phyloP scores from a whole-genome alignment of 1,140 invertebrate species.

The Lineus longissimus region DNA sequence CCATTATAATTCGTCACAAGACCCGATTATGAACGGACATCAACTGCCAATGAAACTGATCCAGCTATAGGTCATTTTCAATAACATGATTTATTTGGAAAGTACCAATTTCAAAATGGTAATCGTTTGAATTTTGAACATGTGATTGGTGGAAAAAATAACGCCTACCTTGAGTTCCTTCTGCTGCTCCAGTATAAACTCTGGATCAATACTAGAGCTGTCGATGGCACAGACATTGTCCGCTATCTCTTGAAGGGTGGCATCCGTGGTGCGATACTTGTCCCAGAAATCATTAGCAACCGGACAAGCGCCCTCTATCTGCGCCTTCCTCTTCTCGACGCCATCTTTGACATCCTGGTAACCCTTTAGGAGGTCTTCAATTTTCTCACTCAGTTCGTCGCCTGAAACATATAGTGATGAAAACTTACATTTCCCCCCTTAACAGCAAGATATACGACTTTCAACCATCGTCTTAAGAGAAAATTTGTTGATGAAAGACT shows the following conservation, averaged over 20 bases:
- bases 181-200: constrained; percentile 83
- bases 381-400: constrained; percentile 83
- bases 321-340: constrained; percentile 73
- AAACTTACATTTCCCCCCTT: background rate
- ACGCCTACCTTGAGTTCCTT: constrained; percentile 69
- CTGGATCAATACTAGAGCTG: constrained; percentile 74
- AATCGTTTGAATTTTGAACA: too few species aligned
- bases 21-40: too few species aligned
- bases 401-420: constrained; percentile 24
- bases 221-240: constrained; percentile 85
- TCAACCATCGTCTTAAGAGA: too few species aligned
- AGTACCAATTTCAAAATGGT: too few species aligned
- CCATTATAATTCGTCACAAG: too few species aligned
- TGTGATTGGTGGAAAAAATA: too few species aligned
- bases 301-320: constrained; percentile 78
- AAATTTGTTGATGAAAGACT: too few species aligned
- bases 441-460: too few species aligned
- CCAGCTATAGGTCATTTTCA: too few species aligned
- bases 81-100: too few species aligned
- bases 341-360: constrained; percentile 87
- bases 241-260: constrained; percentile 80
- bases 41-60: too few species aligned
- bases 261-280: constrained; percentile 85
- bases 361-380: constrained; percentile 85
- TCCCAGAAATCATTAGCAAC: constrained; percentile 92